phyloP scores from a whole-genome alignment of 2,113 vertebrate species.

The Herpetotheres cachinnans region DNA sequence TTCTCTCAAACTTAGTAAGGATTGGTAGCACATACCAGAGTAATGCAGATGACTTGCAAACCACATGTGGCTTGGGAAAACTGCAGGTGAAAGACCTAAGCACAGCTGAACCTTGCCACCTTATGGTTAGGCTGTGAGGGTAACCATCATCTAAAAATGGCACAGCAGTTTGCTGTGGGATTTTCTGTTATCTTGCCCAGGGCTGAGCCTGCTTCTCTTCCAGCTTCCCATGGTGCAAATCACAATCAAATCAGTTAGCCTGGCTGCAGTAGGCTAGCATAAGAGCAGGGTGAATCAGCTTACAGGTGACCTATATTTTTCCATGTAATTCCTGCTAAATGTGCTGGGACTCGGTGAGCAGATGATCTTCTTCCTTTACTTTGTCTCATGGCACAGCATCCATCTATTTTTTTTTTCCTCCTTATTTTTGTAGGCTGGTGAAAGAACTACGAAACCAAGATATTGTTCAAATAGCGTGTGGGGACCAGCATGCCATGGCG shows the following conservation, averaged over 20 bases:
- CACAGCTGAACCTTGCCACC: not conserved
- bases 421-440: slow-evolving; percentile 46
- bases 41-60: not conserved
- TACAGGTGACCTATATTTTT: not conserved
- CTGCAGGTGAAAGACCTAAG: not conserved
- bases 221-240: not conserved
- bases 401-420: not conserved
- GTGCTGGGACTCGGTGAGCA: not conserved
- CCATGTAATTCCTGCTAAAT: not conserved
- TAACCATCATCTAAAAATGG: not conserved
- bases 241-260: not conserved
- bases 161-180: not conserved
- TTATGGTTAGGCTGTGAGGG: not conserved
- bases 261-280: not conserved
- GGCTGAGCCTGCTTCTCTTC: not conserved
- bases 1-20: not conserved
- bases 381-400: not conserved
- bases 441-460: not conserved
- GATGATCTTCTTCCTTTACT: not conserved
- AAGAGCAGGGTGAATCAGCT: not conserved
- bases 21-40: not conserved
- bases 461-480: slow-evolving; percentile 74
- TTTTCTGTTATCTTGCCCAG: not conserved
- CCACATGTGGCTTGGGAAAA: not conserved
- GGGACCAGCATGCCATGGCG: slow-evolving; percentile 72